Conservation (phyloP, 2,888 invertebrate genomes). For the Parapristionchus giblindavisi region DNA sequence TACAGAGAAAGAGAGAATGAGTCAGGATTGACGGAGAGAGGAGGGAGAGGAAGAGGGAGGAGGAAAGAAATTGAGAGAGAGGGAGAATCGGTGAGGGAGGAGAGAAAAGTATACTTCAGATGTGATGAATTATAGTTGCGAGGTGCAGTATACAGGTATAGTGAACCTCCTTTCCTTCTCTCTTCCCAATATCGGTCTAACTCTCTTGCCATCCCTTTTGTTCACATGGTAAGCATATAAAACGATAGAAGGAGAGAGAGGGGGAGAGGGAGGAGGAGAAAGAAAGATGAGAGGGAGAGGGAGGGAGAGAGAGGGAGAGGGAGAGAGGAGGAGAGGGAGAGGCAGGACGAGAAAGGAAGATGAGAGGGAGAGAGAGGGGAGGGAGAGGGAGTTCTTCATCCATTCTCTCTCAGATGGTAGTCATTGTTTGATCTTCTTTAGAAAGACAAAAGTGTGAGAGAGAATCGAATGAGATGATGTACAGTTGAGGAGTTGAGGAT, state of each 20-base stretch:
- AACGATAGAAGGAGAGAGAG: not conserved
- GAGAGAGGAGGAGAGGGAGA: not conserved
- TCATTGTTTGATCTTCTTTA: too few relatives aligned
- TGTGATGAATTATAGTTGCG: too few relatives aligned
- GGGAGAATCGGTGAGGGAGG: not conserved
- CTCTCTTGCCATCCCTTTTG: too few relatives aligned
- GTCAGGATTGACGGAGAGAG: not conserved
- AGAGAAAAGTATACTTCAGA: not conserved
- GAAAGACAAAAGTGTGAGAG: too few relatives aligned
- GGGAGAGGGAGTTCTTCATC: not conserved
- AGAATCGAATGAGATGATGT: not conserved
- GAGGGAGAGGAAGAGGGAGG: not conserved
- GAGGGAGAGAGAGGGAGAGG: not conserved
- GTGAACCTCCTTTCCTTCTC: too few relatives aligned
- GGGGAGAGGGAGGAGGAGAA: constrained; percentile 3
- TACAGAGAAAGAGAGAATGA: not conserved
- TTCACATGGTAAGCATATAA: too few relatives aligned
- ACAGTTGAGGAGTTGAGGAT: too few relatives aligned
- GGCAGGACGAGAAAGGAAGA: not conserved
- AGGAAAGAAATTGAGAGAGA: not conserved
- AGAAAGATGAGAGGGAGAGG: not conserved
- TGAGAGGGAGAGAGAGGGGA: not conserved
- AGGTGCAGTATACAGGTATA: too few relatives aligned
- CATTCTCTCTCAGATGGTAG: too few relatives aligned
- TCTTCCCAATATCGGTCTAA: too few relatives aligned